These are phyloP conservation scores for Apaloderma vittatum DNA, from an alignment of 2,113 vertebrate genomes.

Conservation along the genomic window DNA sequence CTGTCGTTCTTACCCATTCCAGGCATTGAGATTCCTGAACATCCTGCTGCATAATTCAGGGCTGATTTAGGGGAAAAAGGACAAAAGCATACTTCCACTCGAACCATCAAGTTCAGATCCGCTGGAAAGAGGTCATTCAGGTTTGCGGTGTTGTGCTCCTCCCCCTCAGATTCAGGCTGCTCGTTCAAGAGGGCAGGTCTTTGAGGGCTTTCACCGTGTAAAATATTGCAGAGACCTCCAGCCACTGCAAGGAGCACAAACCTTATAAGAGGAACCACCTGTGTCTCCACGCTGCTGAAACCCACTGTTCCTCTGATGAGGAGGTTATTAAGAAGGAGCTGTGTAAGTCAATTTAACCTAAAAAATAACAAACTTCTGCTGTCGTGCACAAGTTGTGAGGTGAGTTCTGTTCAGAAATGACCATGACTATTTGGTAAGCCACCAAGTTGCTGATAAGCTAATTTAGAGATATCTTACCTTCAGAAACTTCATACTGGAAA, in stretches of 20 bases:
- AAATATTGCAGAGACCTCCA: neutral
- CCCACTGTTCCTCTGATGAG: neutral
- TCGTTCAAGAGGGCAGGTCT: neutral
- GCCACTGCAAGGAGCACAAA: neutral
- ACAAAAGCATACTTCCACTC: neutral
- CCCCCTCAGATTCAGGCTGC: neutral
- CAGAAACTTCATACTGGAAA: neutral
- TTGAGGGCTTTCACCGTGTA: neutral
- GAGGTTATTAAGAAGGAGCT: neutral
- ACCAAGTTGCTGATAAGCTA: neutral
- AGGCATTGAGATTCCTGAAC: neutral
- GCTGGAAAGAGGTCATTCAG: neutral
- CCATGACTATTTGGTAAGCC: neutral
- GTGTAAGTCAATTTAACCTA: neutral
- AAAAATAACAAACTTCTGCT: neutral
- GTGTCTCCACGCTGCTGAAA: neutral
- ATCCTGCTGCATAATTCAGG: neutral
- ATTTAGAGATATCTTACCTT: neutral
- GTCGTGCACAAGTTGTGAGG: fast-evolving
- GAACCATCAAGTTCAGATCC: neutral
- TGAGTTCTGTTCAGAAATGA: neutral
- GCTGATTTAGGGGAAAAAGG: neutral
- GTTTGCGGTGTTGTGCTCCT: neutral
- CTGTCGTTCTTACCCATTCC: neutral
- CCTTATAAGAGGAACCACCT: neutral